Percentiles rank a stretch among this genome's conserved stretches.
Evolutionary conservation across 2,797 vertebrate genomes (phyloP).

Genomic region (Acanthiza pusilla): DNA sequence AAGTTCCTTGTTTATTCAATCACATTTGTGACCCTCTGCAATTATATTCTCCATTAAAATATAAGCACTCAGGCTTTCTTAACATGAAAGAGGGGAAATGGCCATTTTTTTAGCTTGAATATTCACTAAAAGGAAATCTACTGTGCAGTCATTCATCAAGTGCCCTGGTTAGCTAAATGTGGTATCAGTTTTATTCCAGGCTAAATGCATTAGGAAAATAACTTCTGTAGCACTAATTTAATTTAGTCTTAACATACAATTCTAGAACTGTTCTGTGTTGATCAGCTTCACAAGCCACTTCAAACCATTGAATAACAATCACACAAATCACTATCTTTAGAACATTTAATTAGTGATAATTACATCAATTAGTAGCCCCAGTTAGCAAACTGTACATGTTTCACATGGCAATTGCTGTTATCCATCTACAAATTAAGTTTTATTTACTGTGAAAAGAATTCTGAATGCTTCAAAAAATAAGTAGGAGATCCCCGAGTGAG

Average conservation of each 20-base stretch:
- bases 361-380: neutral
- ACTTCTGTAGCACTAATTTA: neutral
- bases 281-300: neutral
- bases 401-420: neutral
- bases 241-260: neutral
- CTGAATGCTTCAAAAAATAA: neutral
- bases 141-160: neutral
- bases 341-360: neutral
- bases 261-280: neutral
- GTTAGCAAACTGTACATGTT: neutral
- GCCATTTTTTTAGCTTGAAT: neutral
- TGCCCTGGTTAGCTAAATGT: neutral
- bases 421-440: neutral
- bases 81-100: neutral
- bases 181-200: neutral
- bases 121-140: conserved; percentile 13
- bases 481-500: neutral
- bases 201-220: neutral
- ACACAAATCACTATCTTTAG: neutral
- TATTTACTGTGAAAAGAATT: neutral
- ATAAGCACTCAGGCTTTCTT: neutral
- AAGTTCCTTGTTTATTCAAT: neutral
- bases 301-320: neutral
- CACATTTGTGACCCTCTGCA: neutral
- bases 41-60: neutral